phyloP scores from a whole-genome alignment of 2,888 invertebrate species.

The Hyposoter dolosus region DNA sequence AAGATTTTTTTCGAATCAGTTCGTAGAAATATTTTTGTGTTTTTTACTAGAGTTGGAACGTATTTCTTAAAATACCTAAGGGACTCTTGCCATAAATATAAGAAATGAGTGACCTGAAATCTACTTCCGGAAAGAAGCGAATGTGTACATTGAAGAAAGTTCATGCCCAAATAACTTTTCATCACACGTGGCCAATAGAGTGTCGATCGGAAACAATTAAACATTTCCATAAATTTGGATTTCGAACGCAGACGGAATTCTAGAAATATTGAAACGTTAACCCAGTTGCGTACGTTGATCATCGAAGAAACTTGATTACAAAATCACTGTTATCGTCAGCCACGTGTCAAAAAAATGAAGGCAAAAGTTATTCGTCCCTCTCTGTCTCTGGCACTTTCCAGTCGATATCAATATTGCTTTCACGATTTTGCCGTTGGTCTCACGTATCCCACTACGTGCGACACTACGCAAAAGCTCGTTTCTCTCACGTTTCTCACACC shows the following conservation, averaged over 20 bases:
- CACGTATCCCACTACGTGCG: constrained; percentile 63
- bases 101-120: not conserved
- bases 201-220: not conserved
- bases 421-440: constrained; percentile 54
- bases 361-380: constrained; percentile 15
- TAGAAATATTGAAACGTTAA: constrained; percentile 4
- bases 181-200: not conserved
- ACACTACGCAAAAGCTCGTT: constrained; percentile 55
- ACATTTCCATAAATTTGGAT: not conserved
- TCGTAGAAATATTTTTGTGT: not conserved
- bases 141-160: not conserved
- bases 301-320: constrained; percentile 8
- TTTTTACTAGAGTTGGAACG: not conserved
- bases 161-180: not conserved
- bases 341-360: constrained; percentile 39
- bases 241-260: not conserved
- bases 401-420: constrained; percentile 56
- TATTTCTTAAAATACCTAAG: not conserved
- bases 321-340: constrained; percentile 31
- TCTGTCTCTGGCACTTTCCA: not conserved
- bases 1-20: not conserved
- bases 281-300: constrained; percentile 16
- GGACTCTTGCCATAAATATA: not conserved
- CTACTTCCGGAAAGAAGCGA: not conserved
- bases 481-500: constrained; percentile 32